Conservation (phyloP, 53 echinoderm and acorn worm genomes). For the Holothuria scabra region DNA sequence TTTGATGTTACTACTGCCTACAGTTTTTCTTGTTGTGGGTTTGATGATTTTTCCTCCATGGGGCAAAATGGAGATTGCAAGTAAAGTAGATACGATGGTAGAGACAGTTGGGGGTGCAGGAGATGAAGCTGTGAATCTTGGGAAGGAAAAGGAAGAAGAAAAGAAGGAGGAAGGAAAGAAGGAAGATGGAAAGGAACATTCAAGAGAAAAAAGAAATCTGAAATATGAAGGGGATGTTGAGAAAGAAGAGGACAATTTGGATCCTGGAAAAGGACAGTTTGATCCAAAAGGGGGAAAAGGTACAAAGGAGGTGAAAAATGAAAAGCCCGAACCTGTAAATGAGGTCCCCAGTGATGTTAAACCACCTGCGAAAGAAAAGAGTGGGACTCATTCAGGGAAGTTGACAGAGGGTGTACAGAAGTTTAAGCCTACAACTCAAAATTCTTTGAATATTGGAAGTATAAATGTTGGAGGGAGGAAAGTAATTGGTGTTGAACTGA, state of each 20-base stretch:
- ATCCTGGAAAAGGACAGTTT: too few species aligned
- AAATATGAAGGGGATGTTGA: neutral
- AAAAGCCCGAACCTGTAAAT: too few species aligned
- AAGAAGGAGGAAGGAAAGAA: neutral
- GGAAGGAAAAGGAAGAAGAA: neutral
- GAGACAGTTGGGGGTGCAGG: neutral
- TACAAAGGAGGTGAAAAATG: too few species aligned
- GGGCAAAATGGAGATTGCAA: slow-evolving; percentile 12
- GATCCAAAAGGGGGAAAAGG: too few species aligned
- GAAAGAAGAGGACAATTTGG: neutral
- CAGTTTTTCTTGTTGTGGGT: slow-evolving; percentile 2
- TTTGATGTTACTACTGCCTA: neutral
- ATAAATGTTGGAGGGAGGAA: slow-evolving; percentile 16
- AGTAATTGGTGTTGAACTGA: slow-evolving; percentile 5
- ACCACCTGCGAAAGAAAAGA: too few species aligned
- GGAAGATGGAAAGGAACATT: neutral
- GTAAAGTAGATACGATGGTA: slow-evolving; percentile 9
- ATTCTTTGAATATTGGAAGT: slow-evolving; percentile 13
- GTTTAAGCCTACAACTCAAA: neutral
- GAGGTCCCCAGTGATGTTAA: too few species aligned
- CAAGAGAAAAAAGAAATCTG: neutral
- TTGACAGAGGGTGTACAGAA: neutral
- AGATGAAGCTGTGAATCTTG: neutral
- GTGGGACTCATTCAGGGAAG: too few species aligned
- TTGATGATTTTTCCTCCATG: slow-evolving; percentile 29